These are phyloP conservation scores for Leguminivora glycinivorella DNA, from an alignment of 1,140 invertebrate species.

Conservation along the genomic window DNA sequence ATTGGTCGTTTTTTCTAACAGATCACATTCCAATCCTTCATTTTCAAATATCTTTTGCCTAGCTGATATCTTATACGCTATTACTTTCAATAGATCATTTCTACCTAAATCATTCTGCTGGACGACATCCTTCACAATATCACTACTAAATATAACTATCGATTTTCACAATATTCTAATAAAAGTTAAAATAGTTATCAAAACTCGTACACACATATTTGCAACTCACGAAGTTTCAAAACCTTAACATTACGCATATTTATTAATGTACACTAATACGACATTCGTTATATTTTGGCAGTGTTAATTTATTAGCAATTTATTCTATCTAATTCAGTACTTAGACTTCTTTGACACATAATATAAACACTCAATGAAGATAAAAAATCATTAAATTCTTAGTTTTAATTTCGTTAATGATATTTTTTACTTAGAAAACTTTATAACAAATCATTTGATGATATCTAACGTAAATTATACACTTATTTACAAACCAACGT, in stretches of 20 bases:
- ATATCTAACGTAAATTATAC: conserved; percentile 50
- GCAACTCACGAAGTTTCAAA: conserved; percentile 45
- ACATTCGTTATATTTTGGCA: conserved; percentile 62
- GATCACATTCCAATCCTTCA: conserved; percentile 63
- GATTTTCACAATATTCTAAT: conserved; percentile 40
- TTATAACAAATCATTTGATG: conserved; percentile 49
- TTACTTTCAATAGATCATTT: conserved; percentile 27
- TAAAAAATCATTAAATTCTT: not conserved
- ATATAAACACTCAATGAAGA: conserved; percentile 8
- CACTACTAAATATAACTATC: conserved; percentile 32
- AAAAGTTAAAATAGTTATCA: conserved; percentile 71
- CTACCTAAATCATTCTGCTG: conserved; percentile 36
- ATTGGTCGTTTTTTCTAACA: conserved; percentile 68
- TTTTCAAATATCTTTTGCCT: conserved; percentile 52
- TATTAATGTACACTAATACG: conserved; percentile 44
- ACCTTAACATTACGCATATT: conserved; percentile 42
- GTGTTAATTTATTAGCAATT: conserved; percentile 70
- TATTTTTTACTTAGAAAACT: conserved; percentile 26
- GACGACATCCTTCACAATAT: conserved; percentile 38
- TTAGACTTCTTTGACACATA: conserved; percentile 26
- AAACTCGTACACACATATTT: conserved; percentile 68
- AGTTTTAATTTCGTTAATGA: not conserved
- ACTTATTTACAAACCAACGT: conserved; percentile 66
- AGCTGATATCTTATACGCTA: conserved; percentile 45
- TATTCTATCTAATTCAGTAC: conserved; percentile 53